Evolutionary conservation across 53 echinoderm and acorn worm species (phyloP).

Genomic region (Astropecten irregularis): DNA sequence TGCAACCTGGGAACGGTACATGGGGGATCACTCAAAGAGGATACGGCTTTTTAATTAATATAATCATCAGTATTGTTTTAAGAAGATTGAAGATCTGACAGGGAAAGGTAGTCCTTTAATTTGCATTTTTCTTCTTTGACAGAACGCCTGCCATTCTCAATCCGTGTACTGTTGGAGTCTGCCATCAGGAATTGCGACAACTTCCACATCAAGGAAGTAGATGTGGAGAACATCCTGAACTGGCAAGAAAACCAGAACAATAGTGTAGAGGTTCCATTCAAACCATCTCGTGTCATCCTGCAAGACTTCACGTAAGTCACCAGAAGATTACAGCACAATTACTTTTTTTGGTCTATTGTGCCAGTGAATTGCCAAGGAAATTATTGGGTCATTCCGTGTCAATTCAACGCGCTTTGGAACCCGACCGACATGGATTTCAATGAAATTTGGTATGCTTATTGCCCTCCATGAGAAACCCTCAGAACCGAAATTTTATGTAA

Average conservation of each 20-base stretch:
- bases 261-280: conserved; percentile 93
- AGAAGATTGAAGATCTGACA: too few relatives aligned
- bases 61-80: too few relatives aligned
- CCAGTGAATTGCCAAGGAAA: background rate
- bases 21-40: too few relatives aligned
- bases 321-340: background rate
- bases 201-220: conserved; percentile 84
- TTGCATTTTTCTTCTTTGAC: background rate
- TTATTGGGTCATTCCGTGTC: too few relatives aligned
- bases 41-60: too few relatives aligned
- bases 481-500: too few relatives aligned
- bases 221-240: conserved; percentile 91
- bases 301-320: conserved; percentile 96
- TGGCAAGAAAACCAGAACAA: conserved; percentile 86
- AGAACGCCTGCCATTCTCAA: conserved; percentile 91
- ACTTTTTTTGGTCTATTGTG: background rate
- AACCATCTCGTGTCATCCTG: conserved; percentile 93
- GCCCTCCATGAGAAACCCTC: too few relatives aligned
- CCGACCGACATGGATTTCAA: too few relatives aligned
- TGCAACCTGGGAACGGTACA: too few relatives aligned
- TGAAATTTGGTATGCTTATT: too few relatives aligned
- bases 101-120: background rate
- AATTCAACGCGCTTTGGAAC: too few relatives aligned
- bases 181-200: conserved; percentile 96
- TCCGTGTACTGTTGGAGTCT: conserved; percentile 92